These are phyloP conservation scores for Brachionus paranguensis DNA, from an alignment of 1,140 invertebrate genomes.

Conservation along the genomic window DNA sequence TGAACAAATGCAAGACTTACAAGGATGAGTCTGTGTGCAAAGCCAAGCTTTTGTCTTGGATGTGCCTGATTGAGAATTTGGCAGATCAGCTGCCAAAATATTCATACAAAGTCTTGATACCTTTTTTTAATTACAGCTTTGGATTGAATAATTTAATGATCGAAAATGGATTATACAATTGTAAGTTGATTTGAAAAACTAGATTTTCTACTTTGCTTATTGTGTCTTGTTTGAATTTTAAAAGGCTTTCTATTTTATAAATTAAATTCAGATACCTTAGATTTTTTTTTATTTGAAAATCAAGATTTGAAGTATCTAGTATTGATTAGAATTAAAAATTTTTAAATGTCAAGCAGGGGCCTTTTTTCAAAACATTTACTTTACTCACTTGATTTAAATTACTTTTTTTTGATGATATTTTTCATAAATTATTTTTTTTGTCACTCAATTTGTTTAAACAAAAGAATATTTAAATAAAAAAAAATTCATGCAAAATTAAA, in stretches of 20 bases:
- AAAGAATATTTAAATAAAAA: neutral
- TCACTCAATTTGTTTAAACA: too few relatives aligned
- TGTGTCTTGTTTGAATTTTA: neutral
- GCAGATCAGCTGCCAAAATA: neutral
- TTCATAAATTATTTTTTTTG: neutral
- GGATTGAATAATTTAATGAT: slow-evolving; percentile 22
- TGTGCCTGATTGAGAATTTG: slow-evolving; percentile 23
- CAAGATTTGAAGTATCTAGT: neutral
- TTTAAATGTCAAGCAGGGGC: neutral
- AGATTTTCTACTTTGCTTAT: neutral
- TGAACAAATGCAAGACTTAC: slow-evolving; percentile 35
- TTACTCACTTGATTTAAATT: neutral
- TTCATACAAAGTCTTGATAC: neutral
- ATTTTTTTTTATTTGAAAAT: neutral
- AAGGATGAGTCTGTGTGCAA: slow-evolving; percentile 3
- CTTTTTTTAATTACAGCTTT: slow-evolving; percentile 34
- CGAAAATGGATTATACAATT: neutral
- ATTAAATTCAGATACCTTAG: neutral
- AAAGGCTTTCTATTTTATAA: neutral
- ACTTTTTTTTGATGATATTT: neutral
- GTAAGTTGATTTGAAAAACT: neutral
- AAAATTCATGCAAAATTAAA: too few relatives aligned
- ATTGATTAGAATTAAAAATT: neutral
- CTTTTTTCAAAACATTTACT: neutral
- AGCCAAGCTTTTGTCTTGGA: neutral